Base-by-base conservation (phyloP, 2,888 invertebrate genomes). In the Callosobruchus maculatus region DNA sequence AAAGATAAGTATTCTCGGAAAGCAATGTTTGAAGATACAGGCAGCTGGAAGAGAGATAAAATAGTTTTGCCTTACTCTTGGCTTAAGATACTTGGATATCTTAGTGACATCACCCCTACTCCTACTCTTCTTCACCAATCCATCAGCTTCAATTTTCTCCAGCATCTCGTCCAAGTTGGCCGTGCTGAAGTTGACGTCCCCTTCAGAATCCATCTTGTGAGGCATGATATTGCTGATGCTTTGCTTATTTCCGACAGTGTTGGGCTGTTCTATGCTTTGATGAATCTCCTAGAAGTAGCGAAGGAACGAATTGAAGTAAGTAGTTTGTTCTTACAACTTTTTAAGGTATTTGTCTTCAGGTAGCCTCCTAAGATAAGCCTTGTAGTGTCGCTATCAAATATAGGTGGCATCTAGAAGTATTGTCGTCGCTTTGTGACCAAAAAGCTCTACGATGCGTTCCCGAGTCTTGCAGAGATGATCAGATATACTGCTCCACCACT, bases 31-130 rank as follows among this genome's bases (percentile, higher is more conserved):
- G 7, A 26, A 7, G 7, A 26, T 26, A 26, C 3, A 26, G 7
- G 26, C 26, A 26, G 26, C 2, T 26, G 2, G 2, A 26, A 26
- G 7, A 26, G 7, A 4, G 26, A 26, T 2, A 26, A 26, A 26
- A 26, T 5, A 49, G 13, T 18, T 49, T 13, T 70, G 20, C 73
- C 77, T 79, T 75, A 84, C 84, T 75, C 73, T 76, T 0, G 78
- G 77, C 67, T 77, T 78, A 9, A 83, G 78, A 20, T 81, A 82
- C 72, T 80, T 83, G 21, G 84, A 71, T 72, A 80, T 78, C 73
- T 78, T 79, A 0, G 78, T 73, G 4, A 80, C 67, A 49, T 82
- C 81, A 49, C 71, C 69, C 21, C 74, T 76, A 66, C 70, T 73
- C 67, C 70, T 77, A 22, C 20, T 71, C 66, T 71, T 75, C 70